Base-by-base conservation (phyloP, 1,140 invertebrate species). In the Dendrolimus kikuchii region DNA sequence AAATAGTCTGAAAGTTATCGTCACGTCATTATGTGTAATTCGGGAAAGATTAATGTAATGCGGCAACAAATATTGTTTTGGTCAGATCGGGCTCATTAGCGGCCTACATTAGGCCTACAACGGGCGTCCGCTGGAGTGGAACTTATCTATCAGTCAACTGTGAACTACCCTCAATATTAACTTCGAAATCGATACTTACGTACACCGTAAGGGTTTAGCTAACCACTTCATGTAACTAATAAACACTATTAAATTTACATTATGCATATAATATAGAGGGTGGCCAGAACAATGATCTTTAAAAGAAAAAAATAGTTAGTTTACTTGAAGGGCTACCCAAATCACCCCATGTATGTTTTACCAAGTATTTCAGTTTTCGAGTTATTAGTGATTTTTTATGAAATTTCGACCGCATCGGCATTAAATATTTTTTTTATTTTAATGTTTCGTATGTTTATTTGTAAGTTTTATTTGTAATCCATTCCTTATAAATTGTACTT, bases 71-170 rank as follows among this genome's bases (percentile, higher is more conserved):
- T 57, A 51, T 58, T 60, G 59, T 58, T 59, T 51, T 60, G 55
- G 58, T 64, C 60, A 46, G 62, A 59, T 59, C 54, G 46, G 56
- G 53, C 63, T 68, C 64, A 61, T 71, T 69, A 67, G 65, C 53
- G 56, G 53, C 57, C 46, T 62, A 69, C 64, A 68, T 65, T 59
- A 63, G 59, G 53, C 57, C 46, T 62, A 68, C 64, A 68, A 67
- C 58, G 63, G 59, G 55, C 62, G 64, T 49, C 38, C 71, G 63
- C 50, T 68, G 51, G 60, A 75, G 62, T 55, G 71, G 62, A 73
- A 73, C 53, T 66, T 56, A 71, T 69, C 61, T 63, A 64, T 58
- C 68, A 68, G 53, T 75, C 70, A 63, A 69, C 60, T 73, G 70
- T 71, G 59, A 71, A 66, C 60, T 55, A 62, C 59, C 66, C 60